Conservation (phyloP, 2,797 vertebrate species). For the Delichon dasypus region DNA sequence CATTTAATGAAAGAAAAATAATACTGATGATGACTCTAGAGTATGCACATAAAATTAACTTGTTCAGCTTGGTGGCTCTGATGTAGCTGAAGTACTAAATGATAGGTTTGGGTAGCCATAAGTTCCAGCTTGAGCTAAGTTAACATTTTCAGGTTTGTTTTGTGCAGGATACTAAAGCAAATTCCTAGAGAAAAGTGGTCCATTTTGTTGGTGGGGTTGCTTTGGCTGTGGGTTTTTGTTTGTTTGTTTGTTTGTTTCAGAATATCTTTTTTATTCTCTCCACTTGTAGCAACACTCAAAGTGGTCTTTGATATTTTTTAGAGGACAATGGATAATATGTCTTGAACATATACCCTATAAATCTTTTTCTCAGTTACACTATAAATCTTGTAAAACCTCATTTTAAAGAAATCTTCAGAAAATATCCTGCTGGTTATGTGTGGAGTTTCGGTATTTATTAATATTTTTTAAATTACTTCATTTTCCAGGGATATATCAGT, state of each 20-base stretch:
- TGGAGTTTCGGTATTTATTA: not conserved
- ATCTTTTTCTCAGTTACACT: not conserved
- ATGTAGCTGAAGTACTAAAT: not conserved
- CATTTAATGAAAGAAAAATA: not conserved
- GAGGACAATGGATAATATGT: not conserved
- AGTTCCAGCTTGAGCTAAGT: not conserved
- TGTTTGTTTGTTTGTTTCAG: not conserved
- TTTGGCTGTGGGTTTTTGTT: too few relatives aligned
- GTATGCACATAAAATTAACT: not conserved
- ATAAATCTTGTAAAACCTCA: not conserved
- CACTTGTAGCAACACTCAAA: not conserved
- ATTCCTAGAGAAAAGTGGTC: not conserved
- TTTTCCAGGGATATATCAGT: not conserved
- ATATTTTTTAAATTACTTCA: not conserved
- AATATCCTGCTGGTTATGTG: not conserved
- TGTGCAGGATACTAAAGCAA: not conserved
- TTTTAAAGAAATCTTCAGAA: not conserved
- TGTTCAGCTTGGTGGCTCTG: not conserved
- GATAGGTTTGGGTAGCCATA: not conserved
- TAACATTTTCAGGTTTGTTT: not conserved
- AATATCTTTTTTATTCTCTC: not conserved
- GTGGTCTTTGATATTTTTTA: not conserved
- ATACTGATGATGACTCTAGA: not conserved
- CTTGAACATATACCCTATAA: not conserved
- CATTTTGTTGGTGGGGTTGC: rapidly evolving